These are phyloP conservation scores for Pararge aegeria DNA, from an alignment of 1,140 invertebrate species.

Conservation along the genomic window DNA sequence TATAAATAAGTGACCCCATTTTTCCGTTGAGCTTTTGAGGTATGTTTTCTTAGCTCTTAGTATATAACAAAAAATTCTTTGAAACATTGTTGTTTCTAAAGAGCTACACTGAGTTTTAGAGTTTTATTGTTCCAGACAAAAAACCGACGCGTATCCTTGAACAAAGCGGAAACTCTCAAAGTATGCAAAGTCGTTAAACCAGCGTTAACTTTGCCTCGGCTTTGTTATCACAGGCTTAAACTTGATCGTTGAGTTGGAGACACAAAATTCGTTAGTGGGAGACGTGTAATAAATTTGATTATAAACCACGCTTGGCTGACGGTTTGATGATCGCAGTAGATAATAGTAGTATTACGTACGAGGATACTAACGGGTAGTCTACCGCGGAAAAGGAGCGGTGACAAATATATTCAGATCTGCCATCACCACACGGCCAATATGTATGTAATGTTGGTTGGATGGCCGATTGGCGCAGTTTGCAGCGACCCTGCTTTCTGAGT, in stretches of 20 bases:
- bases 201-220: constrained; percentile 8
- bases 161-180: constrained; percentile 4
- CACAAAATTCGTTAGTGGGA: background rate
- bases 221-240: constrained; percentile 8
- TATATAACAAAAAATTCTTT: background rate
- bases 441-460: too few species aligned
- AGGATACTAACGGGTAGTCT: too few species aligned
- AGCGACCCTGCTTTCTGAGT: too few species aligned
- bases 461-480: too few species aligned
- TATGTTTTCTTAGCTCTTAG: background rate
- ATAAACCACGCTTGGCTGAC: too few species aligned
- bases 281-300: too few species aligned
- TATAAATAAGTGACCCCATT: too few species aligned
- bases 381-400: too few species aligned
- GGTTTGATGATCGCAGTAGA: too few species aligned
- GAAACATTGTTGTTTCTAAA: background rate
- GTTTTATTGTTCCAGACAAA: background rate
- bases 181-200: constrained; percentile 15
- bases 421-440: too few species aligned
- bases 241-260: constrained; percentile 3
- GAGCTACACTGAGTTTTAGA: background rate
- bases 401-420: too few species aligned
- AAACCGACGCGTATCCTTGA: constrained; percentile 6
- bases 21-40: background rate
- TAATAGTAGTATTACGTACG: too few species aligned